A percentile compares a stretch with the other conserved stretches of the same genome.
Evolutionary conservation across 2,888 invertebrate genomes (phyloP).

Genomic region (Monopis laevigella): DNA sequence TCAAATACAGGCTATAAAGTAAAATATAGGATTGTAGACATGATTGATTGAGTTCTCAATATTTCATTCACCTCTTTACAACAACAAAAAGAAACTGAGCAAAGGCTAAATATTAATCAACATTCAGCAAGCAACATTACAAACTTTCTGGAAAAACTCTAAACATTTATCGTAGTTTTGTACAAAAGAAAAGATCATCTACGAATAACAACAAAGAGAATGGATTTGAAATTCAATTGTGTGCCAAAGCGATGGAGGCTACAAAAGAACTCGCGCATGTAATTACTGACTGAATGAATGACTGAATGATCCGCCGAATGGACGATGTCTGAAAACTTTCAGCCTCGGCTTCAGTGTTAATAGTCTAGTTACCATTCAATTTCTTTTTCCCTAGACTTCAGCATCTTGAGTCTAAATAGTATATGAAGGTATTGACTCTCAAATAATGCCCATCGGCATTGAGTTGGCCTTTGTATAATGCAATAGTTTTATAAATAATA

Average conservation of each 20-base stretch:
- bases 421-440: too few relatives aligned
- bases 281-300: slow-evolving; percentile 43
- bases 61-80: not conserved
- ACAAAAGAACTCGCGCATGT: slow-evolving; percentile 42
- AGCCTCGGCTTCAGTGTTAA: slow-evolving; percentile 22
- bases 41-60: not conserved
- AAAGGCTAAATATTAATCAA: slow-evolving; percentile 6
- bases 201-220: slow-evolving; percentile 28
- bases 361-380: slow-evolving; percentile 19
- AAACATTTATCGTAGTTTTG: not conserved
- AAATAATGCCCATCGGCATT: too few relatives aligned
- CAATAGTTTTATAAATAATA: too few relatives aligned
- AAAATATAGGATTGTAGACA: too few relatives aligned
- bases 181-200: slow-evolving; percentile 25
- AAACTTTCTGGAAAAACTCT: slow-evolving; percentile 1
- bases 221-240: slow-evolving; percentile 43
- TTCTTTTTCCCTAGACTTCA: slow-evolving; percentile 7
- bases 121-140: not conserved
- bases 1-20: too few relatives aligned
- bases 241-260: slow-evolving; percentile 32
- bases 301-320: slow-evolving; percentile 34
- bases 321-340: slow-evolving; percentile 48
- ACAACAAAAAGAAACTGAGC: not conserved
- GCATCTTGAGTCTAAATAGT: too few relatives aligned
- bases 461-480: too few relatives aligned